phyloP scores from a whole-genome alignment of 2,888 invertebrate species.

The Punctoribates punctum region DNA sequence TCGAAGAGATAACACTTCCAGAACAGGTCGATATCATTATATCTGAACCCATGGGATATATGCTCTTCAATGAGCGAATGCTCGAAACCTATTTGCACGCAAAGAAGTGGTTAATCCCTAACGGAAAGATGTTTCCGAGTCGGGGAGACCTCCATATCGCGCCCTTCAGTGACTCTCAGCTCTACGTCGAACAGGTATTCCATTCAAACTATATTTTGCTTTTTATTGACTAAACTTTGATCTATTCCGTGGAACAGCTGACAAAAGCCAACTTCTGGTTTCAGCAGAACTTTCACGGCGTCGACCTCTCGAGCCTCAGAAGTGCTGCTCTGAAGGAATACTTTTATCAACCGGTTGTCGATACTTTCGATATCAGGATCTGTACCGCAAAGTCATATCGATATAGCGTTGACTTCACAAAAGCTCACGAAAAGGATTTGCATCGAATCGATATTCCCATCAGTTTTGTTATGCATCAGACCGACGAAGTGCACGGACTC shows the following conservation, averaged over 20 bases:
- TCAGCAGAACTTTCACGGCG: conserved; percentile 95
- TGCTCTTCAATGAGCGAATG: conserved; percentile 99
- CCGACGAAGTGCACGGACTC: conserved; percentile 91
- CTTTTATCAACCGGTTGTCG: conserved; percentile 95
- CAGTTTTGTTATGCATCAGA: conserved; percentile 83
- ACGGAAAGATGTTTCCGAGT: conserved; percentile 91
- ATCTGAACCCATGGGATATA: conserved; percentile 99
- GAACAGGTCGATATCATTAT: conserved; percentile 95
- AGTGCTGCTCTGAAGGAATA: conserved; percentile 94
- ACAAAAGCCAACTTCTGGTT: conserved; percentile 99
- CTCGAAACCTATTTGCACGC: conserved; percentile 97
- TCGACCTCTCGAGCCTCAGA: conserved; percentile 84
- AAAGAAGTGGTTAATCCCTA: conserved; percentile 90
- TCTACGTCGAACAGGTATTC: conserved; percentile 77
- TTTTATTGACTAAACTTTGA: not conserved
- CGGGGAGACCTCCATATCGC: conserved; percentile 95
- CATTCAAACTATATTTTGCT: not conserved
- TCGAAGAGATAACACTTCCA: conserved; percentile 93
- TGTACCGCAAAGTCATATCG: conserved; percentile 90
- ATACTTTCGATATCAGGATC: conserved; percentile 95
- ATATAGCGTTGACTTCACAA: conserved; percentile 88
- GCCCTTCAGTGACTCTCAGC: conserved; percentile 93
- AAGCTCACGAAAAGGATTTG: conserved; percentile 86
- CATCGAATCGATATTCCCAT: conserved; percentile 92
- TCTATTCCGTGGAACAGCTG: conserved; percentile 59